These are phyloP conservation scores for Oryzias woworae DNA, from an alignment of 2,113 vertebrate genomes.

Conservation along the genomic window DNA sequence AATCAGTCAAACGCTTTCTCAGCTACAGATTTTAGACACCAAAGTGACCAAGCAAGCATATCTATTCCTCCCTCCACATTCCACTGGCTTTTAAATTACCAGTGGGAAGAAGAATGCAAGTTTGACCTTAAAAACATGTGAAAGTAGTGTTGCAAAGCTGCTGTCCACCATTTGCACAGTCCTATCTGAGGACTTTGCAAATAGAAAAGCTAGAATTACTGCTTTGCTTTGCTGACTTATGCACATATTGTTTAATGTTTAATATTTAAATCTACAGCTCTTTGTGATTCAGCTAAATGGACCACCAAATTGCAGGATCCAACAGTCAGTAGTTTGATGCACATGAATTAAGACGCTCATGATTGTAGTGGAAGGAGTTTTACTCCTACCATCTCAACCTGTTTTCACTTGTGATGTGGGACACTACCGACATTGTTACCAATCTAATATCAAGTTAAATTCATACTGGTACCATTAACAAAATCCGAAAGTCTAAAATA, in stretches of 20 bases:
- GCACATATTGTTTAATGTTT: background rate
- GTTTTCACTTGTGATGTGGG: too few species aligned
- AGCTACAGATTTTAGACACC: conserved; percentile 66
- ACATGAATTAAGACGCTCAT: too few species aligned
- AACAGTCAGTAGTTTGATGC: too few species aligned
- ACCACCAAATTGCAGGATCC: too few species aligned
- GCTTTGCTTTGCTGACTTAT: background rate
- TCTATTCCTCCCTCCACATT: conserved; percentile 75
- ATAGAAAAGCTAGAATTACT: conserved; percentile 8
- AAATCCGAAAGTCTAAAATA: too few species aligned
- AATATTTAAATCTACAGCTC: background rate
- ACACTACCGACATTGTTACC: too few species aligned
- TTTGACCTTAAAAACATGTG: conserved; percentile 74
- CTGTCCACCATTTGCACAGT: conserved; percentile 18
- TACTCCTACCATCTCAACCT: too few species aligned
- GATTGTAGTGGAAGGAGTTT: too few species aligned
- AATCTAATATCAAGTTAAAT: too few species aligned
- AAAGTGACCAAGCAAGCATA: conserved; percentile 69
- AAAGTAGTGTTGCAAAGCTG: conserved; percentile 29
- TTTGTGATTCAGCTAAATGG: too few species aligned
- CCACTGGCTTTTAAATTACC: conserved; percentile 82
- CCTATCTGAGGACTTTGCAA: background rate
- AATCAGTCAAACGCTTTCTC: conserved; percentile 72
- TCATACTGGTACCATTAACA: too few species aligned
- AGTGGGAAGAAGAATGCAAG: conserved; percentile 78